phyloP scores from a whole-genome alignment of 2,797 vertebrate genomes.

The Gymnothorax reevesii region DNA sequence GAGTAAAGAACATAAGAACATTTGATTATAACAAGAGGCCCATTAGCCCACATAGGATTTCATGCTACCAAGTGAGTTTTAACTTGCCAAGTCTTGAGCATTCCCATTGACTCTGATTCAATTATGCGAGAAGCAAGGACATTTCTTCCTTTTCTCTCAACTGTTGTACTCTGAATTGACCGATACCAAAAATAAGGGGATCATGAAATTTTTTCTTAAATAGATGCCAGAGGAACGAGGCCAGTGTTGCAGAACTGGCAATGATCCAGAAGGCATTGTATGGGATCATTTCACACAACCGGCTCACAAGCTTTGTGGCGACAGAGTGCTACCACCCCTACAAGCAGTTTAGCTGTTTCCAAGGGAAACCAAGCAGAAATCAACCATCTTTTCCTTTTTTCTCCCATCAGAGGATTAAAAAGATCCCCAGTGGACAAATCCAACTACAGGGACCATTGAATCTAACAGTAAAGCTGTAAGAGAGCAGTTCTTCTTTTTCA shows the following conservation, averaged over 20 bases:
- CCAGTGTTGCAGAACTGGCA: neutral
- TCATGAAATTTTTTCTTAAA: too few relatives aligned
- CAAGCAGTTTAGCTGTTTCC: slow-evolving; percentile 40
- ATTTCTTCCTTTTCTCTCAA: too few relatives aligned
- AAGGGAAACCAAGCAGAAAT: slow-evolving; percentile 46
- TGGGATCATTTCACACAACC: neutral
- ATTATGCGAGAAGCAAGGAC: too few relatives aligned
- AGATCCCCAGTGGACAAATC: slow-evolving; percentile 11
- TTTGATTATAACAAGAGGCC: too few relatives aligned
- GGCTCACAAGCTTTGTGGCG: slow-evolving; percentile 3
- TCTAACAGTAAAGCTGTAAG: neutral
- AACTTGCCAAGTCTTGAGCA: too few relatives aligned
- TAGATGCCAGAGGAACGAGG: neutral
- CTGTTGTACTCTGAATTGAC: too few relatives aligned
- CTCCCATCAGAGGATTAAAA: slow-evolving; percentile 20
- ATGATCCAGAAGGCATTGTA: neutral
- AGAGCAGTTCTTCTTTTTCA: neutral
- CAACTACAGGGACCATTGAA: neutral
- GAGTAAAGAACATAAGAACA: too few relatives aligned
- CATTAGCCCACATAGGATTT: too few relatives aligned
- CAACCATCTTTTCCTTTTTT: neutral
- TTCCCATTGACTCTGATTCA: too few relatives aligned
- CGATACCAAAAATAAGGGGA: too few relatives aligned
- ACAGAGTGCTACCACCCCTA: neutral
- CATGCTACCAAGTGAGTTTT: too few relatives aligned